A percentile compares a stretch with the other conserved stretches of the same genome.
These are phyloP conservation scores for Drosophila sp. DNA, from an alignment of 1,140 invertebrate species.

Conservation along the genomic window DNA sequence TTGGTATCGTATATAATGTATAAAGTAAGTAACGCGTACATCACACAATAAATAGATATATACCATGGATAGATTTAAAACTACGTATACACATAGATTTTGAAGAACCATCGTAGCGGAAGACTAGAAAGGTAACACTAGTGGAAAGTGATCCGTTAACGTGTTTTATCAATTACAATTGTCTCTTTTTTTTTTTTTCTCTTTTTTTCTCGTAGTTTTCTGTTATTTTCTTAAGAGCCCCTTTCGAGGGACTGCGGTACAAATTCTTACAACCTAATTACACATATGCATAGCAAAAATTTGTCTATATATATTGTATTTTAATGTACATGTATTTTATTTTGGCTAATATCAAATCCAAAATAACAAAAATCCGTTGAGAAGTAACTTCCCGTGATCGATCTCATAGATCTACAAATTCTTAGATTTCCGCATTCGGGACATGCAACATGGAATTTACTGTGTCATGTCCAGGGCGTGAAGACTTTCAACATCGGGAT, in stretches of 20 bases:
- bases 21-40: constrained; percentile 72
- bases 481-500: constrained; percentile 78
- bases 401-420: constrained; percentile 40
- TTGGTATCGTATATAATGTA: constrained; percentile 55
- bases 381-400: constrained; percentile 53
- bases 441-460: constrained; percentile 18
- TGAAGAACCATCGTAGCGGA: constrained; percentile 72
- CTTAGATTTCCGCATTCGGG: background rate
- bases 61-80: constrained; percentile 35
- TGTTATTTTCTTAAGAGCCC: constrained; percentile 21
- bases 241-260: constrained; percentile 17
- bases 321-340: constrained; percentile 30
- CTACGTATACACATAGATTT: constrained; percentile 40
- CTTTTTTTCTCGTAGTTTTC: constrained; percentile 18
- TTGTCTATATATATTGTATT: constrained; percentile 40
- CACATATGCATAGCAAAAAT: constrained; percentile 44
- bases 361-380: constrained; percentile 52
- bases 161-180: constrained; percentile 42
- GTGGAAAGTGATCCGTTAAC: constrained; percentile 75
- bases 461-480: constrained; percentile 63
- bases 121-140: constrained; percentile 81
- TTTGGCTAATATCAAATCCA: constrained; percentile 44
- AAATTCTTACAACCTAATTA: constrained; percentile 64
- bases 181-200: constrained; percentile 14
- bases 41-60: constrained; percentile 64